phyloP scores from a whole-genome alignment of 2,113 vertebrate genomes.

The Cebus imitator region DNA sequence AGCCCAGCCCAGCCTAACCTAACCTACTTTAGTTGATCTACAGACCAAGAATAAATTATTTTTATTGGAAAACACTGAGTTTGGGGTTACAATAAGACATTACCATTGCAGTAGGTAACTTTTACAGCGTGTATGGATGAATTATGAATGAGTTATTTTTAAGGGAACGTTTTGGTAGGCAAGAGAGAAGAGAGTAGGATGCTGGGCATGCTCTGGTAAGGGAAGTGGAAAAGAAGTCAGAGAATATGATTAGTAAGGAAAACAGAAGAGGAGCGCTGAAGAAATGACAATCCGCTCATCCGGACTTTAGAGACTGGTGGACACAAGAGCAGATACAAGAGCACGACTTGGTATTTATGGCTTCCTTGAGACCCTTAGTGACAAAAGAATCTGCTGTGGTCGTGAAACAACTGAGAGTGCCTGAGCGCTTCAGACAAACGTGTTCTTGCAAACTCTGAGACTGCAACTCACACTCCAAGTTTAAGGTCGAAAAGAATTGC shows the following conservation, averaged over 20 bases:
- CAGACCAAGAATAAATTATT: neutral
- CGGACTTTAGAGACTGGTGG: neutral
- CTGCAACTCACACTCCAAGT: slow-evolving; percentile 17
- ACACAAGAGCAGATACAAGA: neutral
- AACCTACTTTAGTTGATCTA: neutral
- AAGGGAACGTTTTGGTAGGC: neutral
- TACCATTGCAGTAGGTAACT: neutral
- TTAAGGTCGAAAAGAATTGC: neutral
- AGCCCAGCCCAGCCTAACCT: neutral
- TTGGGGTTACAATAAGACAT: neutral
- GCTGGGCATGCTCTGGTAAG: neutral
- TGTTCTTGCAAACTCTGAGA: neutral
- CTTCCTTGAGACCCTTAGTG: neutral
- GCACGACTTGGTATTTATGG: neutral
- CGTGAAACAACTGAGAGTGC: neutral
- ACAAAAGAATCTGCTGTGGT: neutral
- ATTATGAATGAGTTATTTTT: neutral
- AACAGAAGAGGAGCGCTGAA: neutral
- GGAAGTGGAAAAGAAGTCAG: neutral
- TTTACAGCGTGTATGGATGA: neutral
- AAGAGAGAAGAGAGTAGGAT: neutral
- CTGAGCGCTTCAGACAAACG: neutral
- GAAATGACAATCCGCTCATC: neutral
- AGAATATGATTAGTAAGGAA: neutral
- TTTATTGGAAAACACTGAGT: neutral